Conservation (phyloP, 2,888 invertebrate species). For the Platycheirus rosarum region DNA sequence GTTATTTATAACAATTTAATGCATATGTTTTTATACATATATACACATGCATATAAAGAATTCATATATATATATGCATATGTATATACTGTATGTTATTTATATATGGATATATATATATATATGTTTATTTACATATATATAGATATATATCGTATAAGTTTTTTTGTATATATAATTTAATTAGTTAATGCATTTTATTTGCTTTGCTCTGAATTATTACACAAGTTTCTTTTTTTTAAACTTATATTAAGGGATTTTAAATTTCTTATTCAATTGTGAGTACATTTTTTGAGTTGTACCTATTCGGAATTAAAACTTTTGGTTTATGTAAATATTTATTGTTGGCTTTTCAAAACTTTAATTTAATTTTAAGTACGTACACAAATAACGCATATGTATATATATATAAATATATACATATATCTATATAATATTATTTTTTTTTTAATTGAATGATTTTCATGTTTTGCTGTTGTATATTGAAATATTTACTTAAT, state of each 20-base stretch:
- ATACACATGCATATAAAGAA: slow-evolving; percentile 52
- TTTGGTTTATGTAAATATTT: slow-evolving; percentile 60
- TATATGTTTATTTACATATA: slow-evolving; percentile 58
- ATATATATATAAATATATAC: slow-evolving; percentile 32
- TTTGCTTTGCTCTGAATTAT: slow-evolving; percentile 40
- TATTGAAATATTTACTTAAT: slow-evolving; percentile 7
- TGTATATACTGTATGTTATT: slow-evolving; percentile 54
- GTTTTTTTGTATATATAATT: slow-evolving; percentile 62
- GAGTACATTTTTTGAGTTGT: slow-evolving; percentile 63
- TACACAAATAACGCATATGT: slow-evolving; percentile 33
- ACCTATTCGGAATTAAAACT: slow-evolving; percentile 69
- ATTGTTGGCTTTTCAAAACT: slow-evolving; percentile 74
- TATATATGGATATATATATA: slow-evolving; percentile 55
- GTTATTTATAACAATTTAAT: slow-evolving; percentile 63
- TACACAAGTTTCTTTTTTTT: slow-evolving; percentile 55
- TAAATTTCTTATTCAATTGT: slow-evolving; percentile 60
- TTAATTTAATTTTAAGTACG: slow-evolving; percentile 55
- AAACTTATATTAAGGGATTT: slow-evolving; percentile 52
- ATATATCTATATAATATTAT: slow-evolving; percentile 24
- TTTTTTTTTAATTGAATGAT: background rate
- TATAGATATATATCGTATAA: slow-evolving; percentile 58
- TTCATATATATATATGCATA: slow-evolving; percentile 55
- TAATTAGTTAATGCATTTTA: slow-evolving; percentile 52
- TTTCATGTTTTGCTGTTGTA: too few relatives aligned
- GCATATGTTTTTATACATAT: slow-evolving; percentile 56